Evolutionary conservation across 2,797 vertebrate species (phyloP).

Genomic region (Sebastes kiyomatsui): DNA sequence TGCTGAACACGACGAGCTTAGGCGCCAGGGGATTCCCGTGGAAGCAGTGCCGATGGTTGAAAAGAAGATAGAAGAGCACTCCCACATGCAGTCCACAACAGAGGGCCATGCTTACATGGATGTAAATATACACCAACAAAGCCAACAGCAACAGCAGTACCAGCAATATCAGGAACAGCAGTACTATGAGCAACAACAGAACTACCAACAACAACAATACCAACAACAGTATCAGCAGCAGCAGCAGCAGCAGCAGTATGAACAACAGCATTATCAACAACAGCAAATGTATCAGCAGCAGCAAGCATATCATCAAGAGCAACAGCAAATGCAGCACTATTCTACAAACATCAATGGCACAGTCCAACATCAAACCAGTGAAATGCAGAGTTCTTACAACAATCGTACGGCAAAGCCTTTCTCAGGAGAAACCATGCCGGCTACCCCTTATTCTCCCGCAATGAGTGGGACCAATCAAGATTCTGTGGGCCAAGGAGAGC

Average conservation of each 20-base stretch:
- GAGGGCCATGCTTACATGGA: slow-evolving; percentile 87
- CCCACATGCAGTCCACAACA: slow-evolving; percentile 77
- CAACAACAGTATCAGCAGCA: slow-evolving; percentile 76
- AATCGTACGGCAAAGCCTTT: slow-evolving; percentile 94
- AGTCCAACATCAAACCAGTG: slow-evolving; percentile 80
- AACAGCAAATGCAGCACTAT: slow-evolving; percentile 80
- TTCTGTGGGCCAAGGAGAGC: slow-evolving; percentile 84
- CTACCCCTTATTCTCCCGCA: slow-evolving; percentile 82
- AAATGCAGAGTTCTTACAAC: slow-evolving; percentile 76
- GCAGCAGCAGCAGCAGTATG: slow-evolving; percentile 75
- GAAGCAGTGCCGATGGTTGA: slow-evolving; percentile 73
- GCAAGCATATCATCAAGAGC: slow-evolving; percentile 72
- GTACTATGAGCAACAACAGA: slow-evolving; percentile 74
- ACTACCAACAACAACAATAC: slow-evolving; percentile 67
- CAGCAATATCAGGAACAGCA: slow-evolving; percentile 78
- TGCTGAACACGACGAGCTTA: slow-evolving; percentile 91
- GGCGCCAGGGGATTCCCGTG: slow-evolving; percentile 80
- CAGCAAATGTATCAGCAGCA: slow-evolving; percentile 76
- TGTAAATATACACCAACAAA: slow-evolving; percentile 79
- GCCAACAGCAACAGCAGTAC: slow-evolving; percentile 59
- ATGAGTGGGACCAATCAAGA: slow-evolving; percentile 84
- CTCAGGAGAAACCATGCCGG: slow-evolving; percentile 77
- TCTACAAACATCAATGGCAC: slow-evolving; percentile 86
- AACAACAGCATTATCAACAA: slow-evolving; percentile 73
- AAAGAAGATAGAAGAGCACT: slow-evolving; percentile 68